Evolutionary conservation across 2,113 vertebrate genomes (phyloP), one percentile per base, ranked within the genome.

Genomic region (Patagioenas fasciata): DNA sequence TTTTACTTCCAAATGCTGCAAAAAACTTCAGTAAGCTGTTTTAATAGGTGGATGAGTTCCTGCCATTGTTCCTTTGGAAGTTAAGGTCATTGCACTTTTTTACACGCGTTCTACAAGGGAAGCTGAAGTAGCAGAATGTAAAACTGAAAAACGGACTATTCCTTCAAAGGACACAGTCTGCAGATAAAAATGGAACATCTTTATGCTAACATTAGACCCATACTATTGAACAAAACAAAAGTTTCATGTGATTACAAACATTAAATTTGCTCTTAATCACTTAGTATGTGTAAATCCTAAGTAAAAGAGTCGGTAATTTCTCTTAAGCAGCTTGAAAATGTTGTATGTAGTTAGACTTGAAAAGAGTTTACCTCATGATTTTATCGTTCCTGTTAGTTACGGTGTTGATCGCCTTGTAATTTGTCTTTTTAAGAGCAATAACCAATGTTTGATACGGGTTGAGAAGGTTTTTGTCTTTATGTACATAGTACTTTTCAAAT

Each of bases 101-200:
- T 96, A 95, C 93, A 96, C 98, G 96, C 96, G 92, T 93, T 93
- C 96, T 98, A 98, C 97, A 98, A 97, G 95, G 93, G 96, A 97
- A 98, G 98, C 98, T 99, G 98, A 99, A 98, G 94, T 97, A 98
- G 99, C 98, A 98, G 95, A 99, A 98, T 97, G 80, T 95, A 89
- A 96, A 97, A 96, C 96, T 98, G 98, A 98, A 98, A 98, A 99
- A 98, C 98, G 97, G 97, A 88, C 91, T 34, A 42, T 95, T 96
- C 88, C 93, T 98, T 85, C 40, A 96, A 98, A 97, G 97, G 97
- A 95, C 97, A 97, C n/a, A 94, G 78, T 92, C 89, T 98, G 97
- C 97, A 97, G 96, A 91, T 95, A 97, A 96, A 98, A 97, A 95
- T 91, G 80, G 18, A 96, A 90, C 85, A 96, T 92, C 89, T 88